Percentiles rank a stretch among this genome's conserved stretches.
These are phyloP conservation scores for Circaetus gallicus DNA, from an alignment of 2,113 vertebrate genomes.

Conservation along the genomic window DNA sequence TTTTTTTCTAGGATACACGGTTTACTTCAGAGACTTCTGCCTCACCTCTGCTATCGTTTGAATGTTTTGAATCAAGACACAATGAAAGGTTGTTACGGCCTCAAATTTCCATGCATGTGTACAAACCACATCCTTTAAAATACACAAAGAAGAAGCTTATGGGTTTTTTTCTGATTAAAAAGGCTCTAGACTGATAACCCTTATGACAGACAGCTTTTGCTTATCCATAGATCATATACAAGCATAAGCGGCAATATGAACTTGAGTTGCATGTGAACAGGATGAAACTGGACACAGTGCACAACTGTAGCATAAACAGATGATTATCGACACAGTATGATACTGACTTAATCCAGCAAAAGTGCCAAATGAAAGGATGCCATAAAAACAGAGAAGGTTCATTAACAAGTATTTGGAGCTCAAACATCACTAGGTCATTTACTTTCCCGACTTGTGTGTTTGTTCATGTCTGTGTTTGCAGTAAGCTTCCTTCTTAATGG, in stretches of 20 bases:
- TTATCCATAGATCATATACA: not conserved
- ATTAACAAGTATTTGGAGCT: not conserved
- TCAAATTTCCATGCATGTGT: not conserved
- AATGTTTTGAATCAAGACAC: not conserved
- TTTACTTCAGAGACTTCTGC: not conserved
- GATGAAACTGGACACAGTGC: not conserved
- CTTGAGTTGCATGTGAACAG: not conserved
- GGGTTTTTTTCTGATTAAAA: not conserved
- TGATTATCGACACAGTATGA: not conserved
- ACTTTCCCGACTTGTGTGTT: not conserved
- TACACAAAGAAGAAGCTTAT: not conserved
- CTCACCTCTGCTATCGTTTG: not conserved
- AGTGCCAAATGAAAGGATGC: not conserved
- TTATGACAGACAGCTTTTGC: not conserved
- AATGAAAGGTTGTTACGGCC: not conserved
- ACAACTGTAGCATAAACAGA: not conserved
- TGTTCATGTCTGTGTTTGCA: not conserved
- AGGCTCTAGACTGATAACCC: not conserved
- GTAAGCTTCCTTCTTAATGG: not conserved
- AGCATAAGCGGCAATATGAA: not conserved
- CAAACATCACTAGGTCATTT: not conserved
- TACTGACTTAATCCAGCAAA: not conserved
- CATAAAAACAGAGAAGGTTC: not conserved
- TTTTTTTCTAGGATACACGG: not conserved
- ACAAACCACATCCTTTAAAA: not conserved